Evolutionary conservation across 2,888 invertebrate species (phyloP).

Genomic region (Lagria hirta): DNA sequence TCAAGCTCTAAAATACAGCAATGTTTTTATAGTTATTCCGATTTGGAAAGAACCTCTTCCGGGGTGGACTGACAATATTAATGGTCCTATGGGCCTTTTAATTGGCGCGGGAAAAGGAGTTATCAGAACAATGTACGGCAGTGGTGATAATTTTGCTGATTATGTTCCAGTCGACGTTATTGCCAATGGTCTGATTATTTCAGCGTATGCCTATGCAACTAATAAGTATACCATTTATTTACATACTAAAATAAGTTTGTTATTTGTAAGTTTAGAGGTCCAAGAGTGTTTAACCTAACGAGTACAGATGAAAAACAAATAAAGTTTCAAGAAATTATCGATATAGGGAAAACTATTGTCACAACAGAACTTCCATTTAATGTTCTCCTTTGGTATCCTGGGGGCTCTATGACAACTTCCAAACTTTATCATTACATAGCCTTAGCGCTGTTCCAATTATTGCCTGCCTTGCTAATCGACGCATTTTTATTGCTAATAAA

Average conservation of each 20-base stretch:
- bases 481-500: slow-evolving; percentile 74
- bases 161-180: slow-evolving; percentile 79
- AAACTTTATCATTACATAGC: slow-evolving; percentile 77
- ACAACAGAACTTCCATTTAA: slow-evolving; percentile 79
- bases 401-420: slow-evolving; percentile 81
- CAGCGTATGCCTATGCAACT: slow-evolving; percentile 58
- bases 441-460: slow-evolving; percentile 82
- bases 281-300: too few relatives aligned
- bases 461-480: slow-evolving; percentile 88
- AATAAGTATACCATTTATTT: slow-evolving; percentile 53
- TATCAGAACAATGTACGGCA: slow-evolving; percentile 84
- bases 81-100: slow-evolving; percentile 85
- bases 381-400: slow-evolving; percentile 79
- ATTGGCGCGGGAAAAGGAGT: slow-evolving; percentile 87
- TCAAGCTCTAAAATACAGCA: neutral
- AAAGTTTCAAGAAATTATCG: slow-evolving; percentile 83
- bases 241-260: too few relatives aligned
- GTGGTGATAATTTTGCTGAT: slow-evolving; percentile 75
- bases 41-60: slow-evolving; percentile 81
- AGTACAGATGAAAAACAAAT: too few relatives aligned
- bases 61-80: slow-evolving; percentile 92
- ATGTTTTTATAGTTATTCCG: slow-evolving; percentile 68
- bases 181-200: slow-evolving; percentile 67
- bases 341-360: slow-evolving; percentile 74
- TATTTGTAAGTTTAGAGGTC: too few relatives aligned